Conservation (phyloP, 2,797 vertebrate species). For the Rhynchonycteris naso region DNA sequence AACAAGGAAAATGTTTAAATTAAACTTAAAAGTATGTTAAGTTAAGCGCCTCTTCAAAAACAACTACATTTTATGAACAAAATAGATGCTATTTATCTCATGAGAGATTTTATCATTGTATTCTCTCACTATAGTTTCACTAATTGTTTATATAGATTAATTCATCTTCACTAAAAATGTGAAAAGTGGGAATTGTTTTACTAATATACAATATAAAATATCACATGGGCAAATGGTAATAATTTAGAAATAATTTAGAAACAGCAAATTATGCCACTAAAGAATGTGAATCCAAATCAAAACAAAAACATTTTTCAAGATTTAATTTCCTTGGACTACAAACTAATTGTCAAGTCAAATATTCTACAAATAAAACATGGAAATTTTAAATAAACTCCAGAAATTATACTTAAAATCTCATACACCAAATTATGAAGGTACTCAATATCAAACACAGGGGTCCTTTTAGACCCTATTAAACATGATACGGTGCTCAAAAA, state of each 20-base stretch:
- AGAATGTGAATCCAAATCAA: conserved; percentile 24
- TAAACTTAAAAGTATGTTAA: neutral
- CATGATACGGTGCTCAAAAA: neutral
- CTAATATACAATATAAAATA: neutral
- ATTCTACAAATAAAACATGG: neutral
- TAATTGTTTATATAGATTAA: conserved; percentile 6
- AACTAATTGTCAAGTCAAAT: conserved; percentile 15
- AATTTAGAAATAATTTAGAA: no score
- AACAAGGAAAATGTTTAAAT: neutral
- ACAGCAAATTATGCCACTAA: neutral
- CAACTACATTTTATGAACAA: neutral
- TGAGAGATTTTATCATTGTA: neutral
- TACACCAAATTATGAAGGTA: neutral
- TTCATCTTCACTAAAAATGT: neutral
- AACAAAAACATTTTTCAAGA: conserved; percentile 6
- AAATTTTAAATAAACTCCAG: conserved; percentile 35
- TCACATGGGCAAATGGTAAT: neutral
- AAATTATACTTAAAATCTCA: neutral
- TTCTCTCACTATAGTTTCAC: neutral
- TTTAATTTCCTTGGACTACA: conserved; percentile 46
- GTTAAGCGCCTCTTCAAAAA: conserved; percentile 24
- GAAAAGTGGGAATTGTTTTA: neutral
- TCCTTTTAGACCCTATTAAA: neutral
- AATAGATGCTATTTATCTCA: neutral
- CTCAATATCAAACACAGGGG: neutral